These are phyloP conservation scores for Drosophila malerkotliana DNA, from an alignment of 1,140 invertebrate genomes.

Conservation along the genomic window DNA sequence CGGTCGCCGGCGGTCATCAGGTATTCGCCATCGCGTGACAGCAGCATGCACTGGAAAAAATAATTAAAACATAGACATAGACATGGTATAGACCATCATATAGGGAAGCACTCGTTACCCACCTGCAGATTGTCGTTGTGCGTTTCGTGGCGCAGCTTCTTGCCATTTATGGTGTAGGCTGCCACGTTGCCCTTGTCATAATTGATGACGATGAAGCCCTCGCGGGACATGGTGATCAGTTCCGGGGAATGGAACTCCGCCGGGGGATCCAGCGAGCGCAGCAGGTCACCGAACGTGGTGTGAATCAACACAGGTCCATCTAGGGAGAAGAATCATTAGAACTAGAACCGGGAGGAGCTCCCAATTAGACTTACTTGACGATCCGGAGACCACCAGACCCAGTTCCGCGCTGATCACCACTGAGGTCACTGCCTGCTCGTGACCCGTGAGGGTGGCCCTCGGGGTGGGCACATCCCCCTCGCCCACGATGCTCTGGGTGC, in stretches of 20 bases:
- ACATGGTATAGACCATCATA: no score
- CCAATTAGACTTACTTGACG: conserved; percentile 87
- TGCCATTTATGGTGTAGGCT: conserved; percentile 96
- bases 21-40: conserved; percentile 99
- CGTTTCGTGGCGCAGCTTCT: conserved; percentile 92
- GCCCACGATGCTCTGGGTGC: conserved; percentile 97
- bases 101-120: conserved; percentile 33
- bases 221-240: conserved; percentile 96
- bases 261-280: conserved; percentile 94
- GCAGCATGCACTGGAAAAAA: conserved; percentile 91
- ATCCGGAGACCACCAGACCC: conserved; percentile 98
- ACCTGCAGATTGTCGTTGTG: conserved; percentile 98
- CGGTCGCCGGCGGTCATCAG: conserved; percentile 98
- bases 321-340: conserved; percentile 72
- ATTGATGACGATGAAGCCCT: conserved; percentile 97
- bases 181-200: conserved; percentile 96
- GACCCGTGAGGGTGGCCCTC: conserved; percentile 97
- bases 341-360: not conserved
- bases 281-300: conserved; percentile 98
- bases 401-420: conserved; percentile 98
- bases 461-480: conserved; percentile 97
- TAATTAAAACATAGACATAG: not conserved
- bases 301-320: conserved; percentile 98
- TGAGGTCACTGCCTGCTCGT: conserved; percentile 96
- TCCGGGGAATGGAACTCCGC: conserved; percentile 92